These are phyloP conservation scores for Synodontis membranacea DNA, from an alignment of 2,113 vertebrate species.

Conservation along the genomic window DNA sequence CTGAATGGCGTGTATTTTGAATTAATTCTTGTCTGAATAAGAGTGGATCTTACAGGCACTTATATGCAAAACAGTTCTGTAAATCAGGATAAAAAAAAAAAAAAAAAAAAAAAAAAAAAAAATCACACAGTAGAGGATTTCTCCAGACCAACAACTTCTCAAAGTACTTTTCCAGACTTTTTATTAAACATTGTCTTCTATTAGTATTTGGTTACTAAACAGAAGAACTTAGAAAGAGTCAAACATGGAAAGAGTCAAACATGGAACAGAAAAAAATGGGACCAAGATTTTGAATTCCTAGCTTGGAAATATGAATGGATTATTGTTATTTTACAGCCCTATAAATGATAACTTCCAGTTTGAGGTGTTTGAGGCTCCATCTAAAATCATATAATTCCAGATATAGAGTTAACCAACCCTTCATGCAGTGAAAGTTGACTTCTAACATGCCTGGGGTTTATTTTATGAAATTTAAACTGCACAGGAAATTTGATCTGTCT, in stretches of 20 bases:
- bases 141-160: slow-evolving; percentile 44
- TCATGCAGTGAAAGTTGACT: not conserved
- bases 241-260: slow-evolving; percentile 17
- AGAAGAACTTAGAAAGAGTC: slow-evolving; percentile 12
- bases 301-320: not conserved
- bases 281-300: not conserved
- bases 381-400: not conserved
- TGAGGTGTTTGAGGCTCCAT: not conserved
- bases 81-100: slow-evolving; percentile 57
- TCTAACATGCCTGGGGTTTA: not conserved
- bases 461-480: not conserved
- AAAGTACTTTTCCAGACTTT: slow-evolving; percentile 53
- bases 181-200: slow-evolving; percentile 10
- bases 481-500: slow-evolving; percentile 15
- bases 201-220: slow-evolving; percentile 8
- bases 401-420: not conserved
- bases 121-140: slow-evolving; percentile 49
- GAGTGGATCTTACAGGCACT: not conserved
- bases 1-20: not conserved
- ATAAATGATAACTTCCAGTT: not conserved
- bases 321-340: not conserved
- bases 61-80: slow-evolving; percentile 10
- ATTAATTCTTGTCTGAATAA: not conserved
- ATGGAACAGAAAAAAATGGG: not conserved
- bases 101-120: slow-evolving; percentile 53